Base-by-base conservation (phyloP, 2,113 vertebrate genomes). In the Nicator chloris region DNA sequence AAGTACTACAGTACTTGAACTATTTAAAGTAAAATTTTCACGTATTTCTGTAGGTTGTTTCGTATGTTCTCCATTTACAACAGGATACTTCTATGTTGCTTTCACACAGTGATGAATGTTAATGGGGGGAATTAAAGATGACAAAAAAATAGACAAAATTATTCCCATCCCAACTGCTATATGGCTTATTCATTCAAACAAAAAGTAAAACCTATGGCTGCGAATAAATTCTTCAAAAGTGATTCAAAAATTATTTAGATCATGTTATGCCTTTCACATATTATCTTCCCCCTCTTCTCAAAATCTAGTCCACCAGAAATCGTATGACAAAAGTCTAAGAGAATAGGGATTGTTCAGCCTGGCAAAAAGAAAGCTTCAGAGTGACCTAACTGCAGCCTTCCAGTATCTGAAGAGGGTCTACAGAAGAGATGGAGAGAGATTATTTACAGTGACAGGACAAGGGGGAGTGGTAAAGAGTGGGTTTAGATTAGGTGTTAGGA, bases 261-360 rank as follows among this genome's bases (percentile, higher is more conserved):
- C 65, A 14, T 20, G 28, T 51, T 37, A 35, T n/a, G 27, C 11
- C 39, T 71, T 90, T 39, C 40, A 82, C 5, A 77, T 63, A 75
- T 1, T 51, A 80, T 42, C 51, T 57, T 51, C 3, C 15, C 69
- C 10, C 19, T 82, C 47, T 60, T 40, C 31, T 47, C 83, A 92
- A 87, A 89, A 47, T 27, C 3, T 17, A 53, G 13, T 66, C 37
- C 42, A 50, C 13, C 31, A 66, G 26, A 87, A 91, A 81, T 14
- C 1, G 0, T 20, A 47, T 7, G 16, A 11, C 3, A 0, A 28
- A 73, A 51, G 27, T 33, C 44, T 45, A 45, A 26, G 31, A 49
- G 15, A 69, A 61, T 2, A 54, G 40, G 40, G 8, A 40, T 27
- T 69, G 40, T 27, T 61, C 40, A 69, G n/a, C 26, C n/a, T 33